These are phyloP conservation scores for Platanista minor DNA, from an alignment of 2,113 vertebrate genomes.

Conservation along the genomic window DNA sequence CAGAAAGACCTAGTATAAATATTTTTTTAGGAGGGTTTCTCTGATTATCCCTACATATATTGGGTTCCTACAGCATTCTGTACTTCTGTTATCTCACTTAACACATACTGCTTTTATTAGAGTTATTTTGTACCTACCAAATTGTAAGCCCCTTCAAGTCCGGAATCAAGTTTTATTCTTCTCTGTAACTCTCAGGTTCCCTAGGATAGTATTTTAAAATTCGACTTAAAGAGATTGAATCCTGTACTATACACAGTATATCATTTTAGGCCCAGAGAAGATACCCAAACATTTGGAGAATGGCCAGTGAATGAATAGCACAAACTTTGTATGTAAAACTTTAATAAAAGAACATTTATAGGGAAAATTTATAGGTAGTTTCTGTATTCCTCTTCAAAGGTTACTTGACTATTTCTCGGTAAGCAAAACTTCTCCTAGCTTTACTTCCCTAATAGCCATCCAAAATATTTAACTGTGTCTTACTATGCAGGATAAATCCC, in stretches of 20 bases:
- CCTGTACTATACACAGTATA: background rate
- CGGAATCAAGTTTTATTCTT: background rate
- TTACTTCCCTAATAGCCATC: background rate
- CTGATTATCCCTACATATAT: background rate
- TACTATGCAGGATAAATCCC: background rate
- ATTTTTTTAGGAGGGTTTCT: background rate
- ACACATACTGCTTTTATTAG: background rate
- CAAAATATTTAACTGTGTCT: conserved; percentile 10
- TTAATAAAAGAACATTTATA: conserved; percentile 1
- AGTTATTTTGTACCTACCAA: background rate
- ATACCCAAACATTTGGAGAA: background rate
- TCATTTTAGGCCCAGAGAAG: background rate
- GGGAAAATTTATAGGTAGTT: background rate
- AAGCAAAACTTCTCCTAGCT: background rate
- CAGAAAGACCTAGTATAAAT: background rate
- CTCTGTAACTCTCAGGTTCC: background rate
- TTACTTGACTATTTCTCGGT: background rate
- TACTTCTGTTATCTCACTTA: background rate
- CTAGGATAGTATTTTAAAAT: background rate
- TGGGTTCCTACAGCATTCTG: background rate
- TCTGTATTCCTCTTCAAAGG: background rate
- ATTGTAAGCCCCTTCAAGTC: background rate
- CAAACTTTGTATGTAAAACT: background rate
- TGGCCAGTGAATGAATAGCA: background rate
- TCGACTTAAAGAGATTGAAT: background rate